Conservation (phyloP, 1,140 invertebrate species). For the Leptestheria dahalacensis region DNA sequence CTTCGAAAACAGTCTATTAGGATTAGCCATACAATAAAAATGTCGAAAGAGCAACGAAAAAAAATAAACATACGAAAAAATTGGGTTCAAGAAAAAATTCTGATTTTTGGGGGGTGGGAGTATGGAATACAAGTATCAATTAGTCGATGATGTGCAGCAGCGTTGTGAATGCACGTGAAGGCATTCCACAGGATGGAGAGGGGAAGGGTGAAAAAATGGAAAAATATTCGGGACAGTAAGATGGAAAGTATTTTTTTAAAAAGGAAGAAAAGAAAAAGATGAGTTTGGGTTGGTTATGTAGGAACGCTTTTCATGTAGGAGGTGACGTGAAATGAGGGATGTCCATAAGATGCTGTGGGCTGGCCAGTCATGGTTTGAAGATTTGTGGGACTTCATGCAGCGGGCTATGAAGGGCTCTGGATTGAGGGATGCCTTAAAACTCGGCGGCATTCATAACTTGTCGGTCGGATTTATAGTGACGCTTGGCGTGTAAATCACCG, state of each 20-base stretch:
- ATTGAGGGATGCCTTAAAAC: constrained; percentile 11
- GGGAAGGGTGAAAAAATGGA: too few species aligned
- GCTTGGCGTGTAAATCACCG: constrained; percentile 15
- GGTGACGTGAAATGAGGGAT: background rate
- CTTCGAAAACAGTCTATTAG: too few species aligned
- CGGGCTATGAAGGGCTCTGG: background rate
- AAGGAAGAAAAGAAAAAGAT: background rate
- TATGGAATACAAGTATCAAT: too few species aligned
- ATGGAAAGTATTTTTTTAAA: too few species aligned
- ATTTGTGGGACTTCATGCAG: background rate
- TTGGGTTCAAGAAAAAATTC: too few species aligned
- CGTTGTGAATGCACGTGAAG: background rate
- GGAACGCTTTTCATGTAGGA: background rate
- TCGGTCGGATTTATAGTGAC: constrained; percentile 16
- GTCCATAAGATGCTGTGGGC: background rate
- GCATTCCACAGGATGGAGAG: background rate
- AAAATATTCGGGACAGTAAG: too few species aligned
- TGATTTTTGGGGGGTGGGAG: too few species aligned
- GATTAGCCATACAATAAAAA: too few species aligned
- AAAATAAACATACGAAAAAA: too few species aligned
- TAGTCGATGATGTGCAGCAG: background rate
- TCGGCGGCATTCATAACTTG: constrained; percentile 12
- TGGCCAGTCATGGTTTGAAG: background rate
- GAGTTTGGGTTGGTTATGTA: background rate
- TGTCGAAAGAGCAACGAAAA: too few species aligned